Percentiles rank a stretch among this genome's conserved stretches.
phyloP scores from a whole-genome alignment of 2,113 vertebrate genomes.

The Anolis carolinensis region DNA sequence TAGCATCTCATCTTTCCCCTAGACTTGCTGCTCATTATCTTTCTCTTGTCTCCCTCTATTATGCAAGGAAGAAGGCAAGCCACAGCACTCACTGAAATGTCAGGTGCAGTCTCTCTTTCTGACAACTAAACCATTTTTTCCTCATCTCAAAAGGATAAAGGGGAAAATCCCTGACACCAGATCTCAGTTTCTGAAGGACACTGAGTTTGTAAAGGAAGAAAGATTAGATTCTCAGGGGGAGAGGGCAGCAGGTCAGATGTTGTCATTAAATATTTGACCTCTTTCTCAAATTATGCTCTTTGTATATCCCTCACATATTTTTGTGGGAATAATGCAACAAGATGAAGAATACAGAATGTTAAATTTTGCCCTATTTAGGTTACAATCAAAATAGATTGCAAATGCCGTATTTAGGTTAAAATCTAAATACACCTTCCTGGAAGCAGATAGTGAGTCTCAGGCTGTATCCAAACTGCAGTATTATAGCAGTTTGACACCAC shows the following conservation, averaged over 20 bases:
- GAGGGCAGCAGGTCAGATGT: slow-evolving; percentile 19
- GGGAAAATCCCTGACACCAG: slow-evolving; percentile 13
- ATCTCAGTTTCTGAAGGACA: slow-evolving; percentile 26
- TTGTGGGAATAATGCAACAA: slow-evolving; percentile 15
- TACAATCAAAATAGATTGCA: neutral
- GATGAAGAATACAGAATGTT: slow-evolving; percentile 26
- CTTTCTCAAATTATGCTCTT: slow-evolving; percentile 10
- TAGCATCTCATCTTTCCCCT: neutral
- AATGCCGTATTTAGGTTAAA: neutral
- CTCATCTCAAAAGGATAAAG: slow-evolving; percentile 18
- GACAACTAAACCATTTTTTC: slow-evolving; percentile 23
- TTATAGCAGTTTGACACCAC: too few species aligned
- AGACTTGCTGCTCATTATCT: slow-evolving; percentile 1
- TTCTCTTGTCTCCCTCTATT: slow-evolving; percentile 15
- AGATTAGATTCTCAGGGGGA: slow-evolving; percentile 23
- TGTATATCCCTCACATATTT: slow-evolving; percentile 33
- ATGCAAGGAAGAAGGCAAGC: slow-evolving; percentile 13
- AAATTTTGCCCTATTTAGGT: neutral
- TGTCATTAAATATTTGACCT: slow-evolving; percentile 45
- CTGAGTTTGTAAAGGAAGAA: slow-evolving; percentile 30
- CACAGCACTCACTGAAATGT: slow-evolving; percentile 2
- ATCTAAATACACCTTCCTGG: neutral
- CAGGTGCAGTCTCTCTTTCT: neutral
- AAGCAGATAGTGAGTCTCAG: too few species aligned
- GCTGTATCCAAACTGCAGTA: too few species aligned